Percentiles rank a stretch among this genome's conserved stretches.
Conservation (phyloP, 2,113 vertebrate species). For the Typhlomys cinereus region DNA sequence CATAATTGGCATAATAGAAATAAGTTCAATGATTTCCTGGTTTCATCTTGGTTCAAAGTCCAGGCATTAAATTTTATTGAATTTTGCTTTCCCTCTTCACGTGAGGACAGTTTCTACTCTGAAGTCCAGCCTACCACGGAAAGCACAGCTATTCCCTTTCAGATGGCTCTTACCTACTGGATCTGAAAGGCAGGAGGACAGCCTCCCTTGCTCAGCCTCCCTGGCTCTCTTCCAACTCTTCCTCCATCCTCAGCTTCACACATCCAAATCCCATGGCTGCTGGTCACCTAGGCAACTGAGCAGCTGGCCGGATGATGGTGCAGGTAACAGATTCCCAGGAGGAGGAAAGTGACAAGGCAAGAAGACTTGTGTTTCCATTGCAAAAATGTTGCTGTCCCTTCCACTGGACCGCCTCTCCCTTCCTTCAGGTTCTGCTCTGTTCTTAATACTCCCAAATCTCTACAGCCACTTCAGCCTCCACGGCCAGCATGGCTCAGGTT, state of each 20-base stretch:
- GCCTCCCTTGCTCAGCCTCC: slow-evolving; percentile 3
- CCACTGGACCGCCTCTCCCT: background rate
- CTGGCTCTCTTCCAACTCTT: slow-evolving; percentile 49
- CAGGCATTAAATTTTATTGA: background rate
- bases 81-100: background rate
- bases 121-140: background rate
- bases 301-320: slow-evolving; percentile 33
- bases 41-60: slow-evolving; percentile 1
- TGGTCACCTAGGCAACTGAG: slow-evolving; percentile 68
- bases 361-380: slow-evolving; percentile 5
- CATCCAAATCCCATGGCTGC: slow-evolving; percentile 6
- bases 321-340: slow-evolving; percentile 49
- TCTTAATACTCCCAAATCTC: background rate
- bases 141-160: background rate
- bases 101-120: background rate
- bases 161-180: background rate
- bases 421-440: background rate
- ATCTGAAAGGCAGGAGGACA: background rate
- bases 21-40: background rate
- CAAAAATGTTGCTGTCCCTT: background rate
- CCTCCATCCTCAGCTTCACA: slow-evolving; percentile 34
- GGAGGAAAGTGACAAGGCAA: slow-evolving; percentile 15
- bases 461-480: background rate
- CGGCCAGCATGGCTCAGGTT: background rate
- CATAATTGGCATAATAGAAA: background rate